Evolutionary conservation across 1,140 invertebrate genomes (phyloP).

Genomic region (Tribolium castaneum): DNA sequence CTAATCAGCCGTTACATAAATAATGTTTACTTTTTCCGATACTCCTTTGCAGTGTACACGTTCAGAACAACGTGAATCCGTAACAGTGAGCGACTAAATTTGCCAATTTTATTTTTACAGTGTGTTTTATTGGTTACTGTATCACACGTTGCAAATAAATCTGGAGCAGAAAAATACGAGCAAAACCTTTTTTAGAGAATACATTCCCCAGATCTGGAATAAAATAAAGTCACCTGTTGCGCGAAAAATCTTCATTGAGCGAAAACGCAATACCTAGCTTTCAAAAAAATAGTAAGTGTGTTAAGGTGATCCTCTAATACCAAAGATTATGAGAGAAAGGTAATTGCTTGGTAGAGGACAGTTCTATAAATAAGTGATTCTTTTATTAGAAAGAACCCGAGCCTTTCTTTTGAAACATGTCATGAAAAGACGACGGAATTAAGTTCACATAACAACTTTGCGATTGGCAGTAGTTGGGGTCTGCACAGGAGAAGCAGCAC

Average conservation of each 20-base stretch:
- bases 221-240: neutral
- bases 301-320: constrained; percentile 11
- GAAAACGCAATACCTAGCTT: neutral
- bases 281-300: neutral
- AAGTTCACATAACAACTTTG: constrained; percentile 28
- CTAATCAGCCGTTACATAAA: neutral
- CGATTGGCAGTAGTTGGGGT: neutral
- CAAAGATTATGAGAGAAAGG: neutral
- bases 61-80: neutral
- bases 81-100: neutral
- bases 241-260: neutral
- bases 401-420: constrained; percentile 9
- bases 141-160: neutral
- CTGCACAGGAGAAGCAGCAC: neutral
- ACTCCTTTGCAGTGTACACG: neutral
- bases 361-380: constrained; percentile 11
- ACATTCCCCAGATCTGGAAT: too few species aligned
- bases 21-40: neutral
- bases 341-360: neutral
- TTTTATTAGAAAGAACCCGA: neutral
- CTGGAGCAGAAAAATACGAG: neutral
- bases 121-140: constrained; percentile 6
- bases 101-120: constrained; percentile 6
- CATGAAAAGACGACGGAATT: neutral
- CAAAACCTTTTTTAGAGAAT: too few species aligned